Base-by-base conservation (phyloP, 2,888 invertebrate species). In the Globia sparganii region DNA sequence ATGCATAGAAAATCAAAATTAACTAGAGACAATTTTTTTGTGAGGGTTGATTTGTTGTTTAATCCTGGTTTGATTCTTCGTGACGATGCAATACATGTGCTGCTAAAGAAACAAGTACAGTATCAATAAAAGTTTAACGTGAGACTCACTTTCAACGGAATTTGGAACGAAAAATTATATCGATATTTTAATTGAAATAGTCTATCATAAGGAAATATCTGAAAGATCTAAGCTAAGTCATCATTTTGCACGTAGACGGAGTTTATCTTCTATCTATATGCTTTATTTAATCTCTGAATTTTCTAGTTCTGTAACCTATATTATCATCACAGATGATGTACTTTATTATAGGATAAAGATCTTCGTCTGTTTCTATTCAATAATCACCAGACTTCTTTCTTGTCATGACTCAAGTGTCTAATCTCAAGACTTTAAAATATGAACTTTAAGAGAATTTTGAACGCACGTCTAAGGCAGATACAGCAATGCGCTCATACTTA, bases 401-500 rank as follows among this genome's bases (percentile, higher is more conserved):
- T n/a, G 53, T n/a, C 3, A 43, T 40, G 46, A 21, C 4, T 62
- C 15, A 65, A 43, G 28, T 25, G 21, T 40, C 28, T 58, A 56
- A 43, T 61, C 59, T 66, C 43, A 70, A 49, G 56, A 74, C 34
- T 83, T 75, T 83, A 83, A 82, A 86, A 67, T 75, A 75, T 71
- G 78, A 79, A 78, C 40, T 74, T 83, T 28, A 65, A 74, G 59
- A 71, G 80, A 83, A 66, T 80, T 86, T 86, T 83, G 53, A 86
- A 72, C 68, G 34, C 46, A 56, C 64, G 70, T 72, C 65, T 80
- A 80, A 88, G 86, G 79, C 83, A 85, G 88, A 90, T 90, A 91
- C 90, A 88, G 90, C 92, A 92, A 88, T 93, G 92, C 93, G 92
- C 90, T 94, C 95, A 94, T 94, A 94, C 94, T 95, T 95, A 95